These are phyloP conservation scores for Trachops cirrhosus DNA, from an alignment of 2,797 vertebrate genomes.

Conservation along the genomic window DNA sequence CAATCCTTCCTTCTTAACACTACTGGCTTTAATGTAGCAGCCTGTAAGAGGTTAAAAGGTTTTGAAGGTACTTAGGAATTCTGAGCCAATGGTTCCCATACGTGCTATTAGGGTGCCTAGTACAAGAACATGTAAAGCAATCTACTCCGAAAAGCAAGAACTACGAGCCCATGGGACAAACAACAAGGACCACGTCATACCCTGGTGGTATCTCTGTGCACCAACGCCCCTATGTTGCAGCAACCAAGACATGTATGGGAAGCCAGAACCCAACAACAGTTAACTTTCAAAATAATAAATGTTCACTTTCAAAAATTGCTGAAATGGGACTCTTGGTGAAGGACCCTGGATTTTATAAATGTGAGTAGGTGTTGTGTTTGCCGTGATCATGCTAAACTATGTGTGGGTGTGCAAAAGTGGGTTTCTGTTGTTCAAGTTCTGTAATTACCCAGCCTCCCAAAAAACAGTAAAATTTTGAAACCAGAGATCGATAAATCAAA, in stretches of 20 bases:
- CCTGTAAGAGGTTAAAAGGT: neutral
- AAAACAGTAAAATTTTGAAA: constrained; percentile 23
- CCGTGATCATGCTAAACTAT: neutral
- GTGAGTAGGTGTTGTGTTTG: neutral
- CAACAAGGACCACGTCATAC: neutral
- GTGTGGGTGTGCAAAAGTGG: neutral
- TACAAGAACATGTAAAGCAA: neutral
- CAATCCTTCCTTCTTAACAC: neutral
- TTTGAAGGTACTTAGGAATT: neutral
- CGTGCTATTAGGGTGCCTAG: neutral
- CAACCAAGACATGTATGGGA: neutral
- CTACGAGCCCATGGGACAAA: neutral
- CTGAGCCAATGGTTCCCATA: neutral
- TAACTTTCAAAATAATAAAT: constrained; percentile 12
- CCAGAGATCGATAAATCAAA: neutral
- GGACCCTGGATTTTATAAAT: neutral
- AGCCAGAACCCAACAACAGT: neutral
- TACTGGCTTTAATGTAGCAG: neutral
- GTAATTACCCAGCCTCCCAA: neutral
- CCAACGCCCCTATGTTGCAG: neutral
- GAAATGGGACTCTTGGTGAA: neutral
- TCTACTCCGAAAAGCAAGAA: neutral
- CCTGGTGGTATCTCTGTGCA: neutral
- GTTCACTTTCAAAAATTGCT: neutral
- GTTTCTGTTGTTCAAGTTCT: neutral